Evolutionary conservation across 2,797 vertebrate genomes (phyloP).

Genomic region (Pseudochromis fuscus): DNA sequence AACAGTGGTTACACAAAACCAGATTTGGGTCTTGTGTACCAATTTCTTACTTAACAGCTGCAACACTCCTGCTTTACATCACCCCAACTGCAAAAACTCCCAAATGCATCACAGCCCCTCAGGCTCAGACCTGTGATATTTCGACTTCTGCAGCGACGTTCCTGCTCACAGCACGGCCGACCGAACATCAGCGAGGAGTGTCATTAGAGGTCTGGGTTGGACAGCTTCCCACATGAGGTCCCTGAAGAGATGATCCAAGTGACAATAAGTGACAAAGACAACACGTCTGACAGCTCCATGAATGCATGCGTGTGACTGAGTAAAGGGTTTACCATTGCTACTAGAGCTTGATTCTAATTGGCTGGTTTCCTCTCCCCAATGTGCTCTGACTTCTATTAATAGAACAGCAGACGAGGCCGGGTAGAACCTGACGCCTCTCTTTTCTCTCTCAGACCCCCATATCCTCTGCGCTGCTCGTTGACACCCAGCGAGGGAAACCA

Average conservation of each 20-base stretch:
- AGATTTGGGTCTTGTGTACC: slow-evolving; percentile 4
- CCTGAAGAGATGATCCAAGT: slow-evolving; percentile 40
- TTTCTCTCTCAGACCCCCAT: slow-evolving; percentile 41
- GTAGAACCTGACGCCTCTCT: slow-evolving; percentile 62
- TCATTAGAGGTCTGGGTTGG: slow-evolving; percentile 9
- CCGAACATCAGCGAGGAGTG: not conserved
- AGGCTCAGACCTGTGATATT: slow-evolving; percentile 24
- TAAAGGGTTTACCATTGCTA: slow-evolving; percentile 41
- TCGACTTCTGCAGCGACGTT: slow-evolving; percentile 3
- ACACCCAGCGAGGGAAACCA: slow-evolving; percentile 23
- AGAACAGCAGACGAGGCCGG: slow-evolving; percentile 57
- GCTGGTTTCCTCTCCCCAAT: slow-evolving; percentile 58
- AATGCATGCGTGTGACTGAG: slow-evolving; percentile 26
- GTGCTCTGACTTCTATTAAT: slow-evolving; percentile 69
- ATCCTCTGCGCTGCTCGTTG: slow-evolving; percentile 28
- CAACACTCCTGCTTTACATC: slow-evolving; percentile 29
- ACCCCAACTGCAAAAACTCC: not conserved
- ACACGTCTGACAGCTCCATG: slow-evolving; percentile 36
- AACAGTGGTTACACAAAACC: not conserved
- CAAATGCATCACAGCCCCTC: slow-evolving; percentile 18
- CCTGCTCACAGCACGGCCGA: not conserved
- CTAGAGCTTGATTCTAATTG: slow-evolving; percentile 68
- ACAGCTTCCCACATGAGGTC: slow-evolving; percentile 1
- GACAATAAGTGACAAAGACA: slow-evolving; percentile 43
- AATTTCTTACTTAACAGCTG: slow-evolving; percentile 12